Conservation (phyloP, 2,888 invertebrate species). For the Zhuqinia jingwanae region DNA sequence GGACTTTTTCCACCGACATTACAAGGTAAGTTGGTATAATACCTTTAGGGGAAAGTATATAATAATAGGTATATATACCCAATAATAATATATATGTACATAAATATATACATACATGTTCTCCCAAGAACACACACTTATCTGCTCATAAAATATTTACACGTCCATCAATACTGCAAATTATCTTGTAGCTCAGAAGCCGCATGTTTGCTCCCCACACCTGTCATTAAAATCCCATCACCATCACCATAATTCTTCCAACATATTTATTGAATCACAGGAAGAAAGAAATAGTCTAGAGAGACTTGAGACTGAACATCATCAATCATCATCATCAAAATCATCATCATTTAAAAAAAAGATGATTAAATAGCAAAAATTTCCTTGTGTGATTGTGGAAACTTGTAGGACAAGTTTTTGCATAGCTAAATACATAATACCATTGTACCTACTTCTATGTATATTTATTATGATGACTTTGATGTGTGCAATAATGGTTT, state of each 20-base stretch:
- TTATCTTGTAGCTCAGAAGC: conserved; percentile 63
- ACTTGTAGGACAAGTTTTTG: conserved; percentile 64
- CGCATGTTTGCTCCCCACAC: conserved; percentile 33
- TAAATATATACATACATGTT: not conserved
- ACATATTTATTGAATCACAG: conserved; percentile 39
- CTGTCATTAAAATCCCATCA: conserved; percentile 66
- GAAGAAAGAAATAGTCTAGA: too few species aligned
- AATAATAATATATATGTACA: too few species aligned
- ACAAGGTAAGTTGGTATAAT: not conserved
- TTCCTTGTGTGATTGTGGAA: conserved; percentile 42
- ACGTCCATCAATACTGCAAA: not conserved
- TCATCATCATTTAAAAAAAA: conserved; percentile 63
- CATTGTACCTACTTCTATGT: not conserved
- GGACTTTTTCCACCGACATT: too few species aligned
- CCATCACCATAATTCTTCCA: conserved; percentile 45
- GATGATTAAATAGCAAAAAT: conserved; percentile 61
- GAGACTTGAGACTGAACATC: too few species aligned
- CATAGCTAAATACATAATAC: not conserved
- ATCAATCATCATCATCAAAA: conserved; percentile 62
- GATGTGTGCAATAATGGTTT: not conserved
- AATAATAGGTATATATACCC: too few species aligned
- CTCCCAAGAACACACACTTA: not conserved
- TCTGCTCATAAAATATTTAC: conserved; percentile 18
- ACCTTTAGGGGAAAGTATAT: not conserved
- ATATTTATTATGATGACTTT: not conserved